Percentiles rank a stretch among this genome's conserved stretches.
These are phyloP conservation scores for Lagocephalus sceleratus DNA, from an alignment of 2,797 vertebrate genomes.

Conservation along the genomic window DNA sequence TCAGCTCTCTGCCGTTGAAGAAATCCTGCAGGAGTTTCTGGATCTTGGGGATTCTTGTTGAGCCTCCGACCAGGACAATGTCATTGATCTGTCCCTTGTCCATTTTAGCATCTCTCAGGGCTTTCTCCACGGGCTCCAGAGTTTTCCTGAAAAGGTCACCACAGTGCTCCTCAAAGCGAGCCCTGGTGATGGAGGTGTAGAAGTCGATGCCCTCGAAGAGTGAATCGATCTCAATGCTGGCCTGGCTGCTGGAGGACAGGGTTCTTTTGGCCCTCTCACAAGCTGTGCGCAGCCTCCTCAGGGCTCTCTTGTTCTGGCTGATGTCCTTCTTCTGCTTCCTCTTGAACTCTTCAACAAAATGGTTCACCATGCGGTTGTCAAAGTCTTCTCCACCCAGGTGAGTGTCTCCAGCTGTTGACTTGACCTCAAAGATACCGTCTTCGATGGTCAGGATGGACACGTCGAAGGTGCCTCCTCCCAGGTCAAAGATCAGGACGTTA, in stretches of 20 bases:
- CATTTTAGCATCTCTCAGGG: slow-evolving; percentile 45
- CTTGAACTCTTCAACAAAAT: slow-evolving; percentile 59
- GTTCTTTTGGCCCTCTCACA: slow-evolving; percentile 60
- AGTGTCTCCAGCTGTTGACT: slow-evolving; percentile 59
- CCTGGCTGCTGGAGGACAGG: slow-evolving; percentile 62
- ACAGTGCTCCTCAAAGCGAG: slow-evolving; percentile 52
- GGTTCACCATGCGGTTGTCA: slow-evolving; percentile 55
- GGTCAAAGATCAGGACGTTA: slow-evolving; percentile 56
- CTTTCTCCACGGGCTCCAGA: slow-evolving; percentile 41
- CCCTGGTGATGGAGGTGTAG: slow-evolving; percentile 61
- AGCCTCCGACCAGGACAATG: slow-evolving; percentile 47
- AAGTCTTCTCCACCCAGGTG: slow-evolving; percentile 64
- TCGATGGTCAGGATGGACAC: slow-evolving; percentile 59
- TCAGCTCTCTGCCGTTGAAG: slow-evolving; percentile 49
- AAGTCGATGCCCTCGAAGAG: slow-evolving; percentile 56
- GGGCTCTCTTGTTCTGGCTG: slow-evolving; percentile 52
- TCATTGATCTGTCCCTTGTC: slow-evolving; percentile 43
- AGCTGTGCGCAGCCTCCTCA: slow-evolving; percentile 56
- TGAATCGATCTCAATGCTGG: slow-evolving; percentile 57
- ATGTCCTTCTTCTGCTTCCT: slow-evolving; percentile 59
- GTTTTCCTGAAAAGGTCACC: slow-evolving; percentile 51
- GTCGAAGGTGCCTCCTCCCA: slow-evolving; percentile 58
- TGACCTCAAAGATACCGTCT: slow-evolving; percentile 59
- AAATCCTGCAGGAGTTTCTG: slow-evolving; percentile 55
- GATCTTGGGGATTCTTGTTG: slow-evolving; percentile 52